Evolutionary conservation across 2,797 vertebrate genomes (phyloP), one percentile per base, ranked within the genome.

Genomic region (Anolis apletophallus): DNA sequence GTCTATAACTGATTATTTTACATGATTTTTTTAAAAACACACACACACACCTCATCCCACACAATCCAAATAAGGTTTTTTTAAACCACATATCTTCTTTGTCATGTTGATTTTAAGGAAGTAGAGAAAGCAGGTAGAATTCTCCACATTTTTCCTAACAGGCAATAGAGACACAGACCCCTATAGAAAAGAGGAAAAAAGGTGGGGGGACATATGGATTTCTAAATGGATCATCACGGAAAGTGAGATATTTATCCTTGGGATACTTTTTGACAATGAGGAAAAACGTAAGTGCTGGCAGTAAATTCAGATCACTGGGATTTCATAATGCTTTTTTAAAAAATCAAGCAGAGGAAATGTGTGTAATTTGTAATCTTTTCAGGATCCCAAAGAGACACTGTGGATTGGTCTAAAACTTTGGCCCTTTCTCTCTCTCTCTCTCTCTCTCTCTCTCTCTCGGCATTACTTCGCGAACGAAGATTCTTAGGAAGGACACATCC

Each of bases 1-100:
- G 93, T 90, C 93, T 93, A 80, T 83, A 93, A 92, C 92, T 89
- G 92, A 91, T 94, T 93, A 72, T 77, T 93, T 94, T 90, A 88
- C 85, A 91, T 91, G 87, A 89, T 23, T 82, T 72, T 83, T 92
- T 93, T 90, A 16, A 46, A 64, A 80, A 71, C 46, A 52, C 46
- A 69, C 13, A 54, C 86, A 73, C 46, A 8, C 46, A 77, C 2
- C 19, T 76, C 64, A 64, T 90, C 71, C 88, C 69, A 84, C 9
- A 85, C 16, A 0, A 84, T 0, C 0, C 79, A 92, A 85, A 74
- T 86, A 87, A 87, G 36, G 11, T 3, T 40, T 23, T 80, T 54
- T 78, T 36, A 61, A 50, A 26, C 9, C 61, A 64, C 26, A 73
- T 71, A 90, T 10, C 68, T 57, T 1, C 59, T 85, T 88, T 92